phyloP scores from a whole-genome alignment of 1,140 invertebrate species.

The Drosophila subobscura region DNA sequence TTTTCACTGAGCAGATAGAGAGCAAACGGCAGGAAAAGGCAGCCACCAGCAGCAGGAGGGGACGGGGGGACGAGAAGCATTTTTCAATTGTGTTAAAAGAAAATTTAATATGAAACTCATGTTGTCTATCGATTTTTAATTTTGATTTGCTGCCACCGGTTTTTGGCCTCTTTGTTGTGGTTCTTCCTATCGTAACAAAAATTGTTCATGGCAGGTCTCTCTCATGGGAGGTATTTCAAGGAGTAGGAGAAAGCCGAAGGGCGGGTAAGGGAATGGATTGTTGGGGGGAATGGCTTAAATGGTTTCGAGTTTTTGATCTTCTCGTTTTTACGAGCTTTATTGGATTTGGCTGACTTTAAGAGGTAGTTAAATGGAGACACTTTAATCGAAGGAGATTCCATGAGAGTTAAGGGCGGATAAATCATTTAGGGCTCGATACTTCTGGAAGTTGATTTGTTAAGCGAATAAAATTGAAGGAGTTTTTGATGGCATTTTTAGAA shows the following conservation, averaged over 20 bases:
- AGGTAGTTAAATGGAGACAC: no score
- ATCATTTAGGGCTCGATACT: no score
- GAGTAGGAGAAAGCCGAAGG: background rate
- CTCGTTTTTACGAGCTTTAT: conserved; percentile 1
- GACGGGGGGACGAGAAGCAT: conserved; percentile 10
- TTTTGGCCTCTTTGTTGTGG: conserved; percentile 49
- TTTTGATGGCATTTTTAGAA: no score
- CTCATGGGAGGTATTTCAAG: background rate
- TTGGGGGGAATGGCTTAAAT: background rate
- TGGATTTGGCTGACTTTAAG: no score
- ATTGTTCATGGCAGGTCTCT: conserved; percentile 9
- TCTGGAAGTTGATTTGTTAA: no score
- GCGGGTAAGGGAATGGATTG: no score
- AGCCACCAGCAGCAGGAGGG: conserved; percentile 18
- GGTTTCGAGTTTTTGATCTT: conserved; percentile 20
- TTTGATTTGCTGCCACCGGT: conserved; percentile 41
- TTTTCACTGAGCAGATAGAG: conserved; percentile 44
- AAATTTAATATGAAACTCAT: conserved; percentile 64
- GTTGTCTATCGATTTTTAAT: conserved; percentile 62
- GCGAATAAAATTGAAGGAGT: no score
- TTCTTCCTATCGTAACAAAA: conserved; percentile 3
- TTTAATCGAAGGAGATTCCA: no score
- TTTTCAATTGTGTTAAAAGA: conserved; percentile 64
- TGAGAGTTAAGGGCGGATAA: no score
- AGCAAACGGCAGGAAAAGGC: conserved; percentile 7